Base-by-base conservation (phyloP, 2,888 invertebrate genomes). In the Trissoscelio sp. region DNA sequence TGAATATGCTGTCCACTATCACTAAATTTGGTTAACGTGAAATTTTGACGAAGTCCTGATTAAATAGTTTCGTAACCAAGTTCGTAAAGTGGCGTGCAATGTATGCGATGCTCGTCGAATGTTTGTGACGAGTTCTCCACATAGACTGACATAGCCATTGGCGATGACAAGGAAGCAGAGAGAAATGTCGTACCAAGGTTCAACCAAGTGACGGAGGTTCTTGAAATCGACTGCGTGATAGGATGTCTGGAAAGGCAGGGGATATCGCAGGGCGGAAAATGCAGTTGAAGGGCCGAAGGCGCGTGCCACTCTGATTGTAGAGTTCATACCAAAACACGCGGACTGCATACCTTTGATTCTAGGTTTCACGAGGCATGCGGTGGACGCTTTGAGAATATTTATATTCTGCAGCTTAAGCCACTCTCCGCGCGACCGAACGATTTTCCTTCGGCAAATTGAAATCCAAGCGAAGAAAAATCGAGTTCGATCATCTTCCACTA, bases 311-410 rank as follows among this genome's bases (percentile, higher is more conserved):
- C 34, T 78, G 77, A 78, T 78, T 69, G 72, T 88, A 84, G 83
- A 83, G 78, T 83, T 87, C 85, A 84, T 86, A 83, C 86, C 83
- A 80, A 85, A 83, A 84, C 85, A 85, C 87, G 84, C 84, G 83
- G 83, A 81, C 82, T 82, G 84, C 88, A 88, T 88, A 85, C 87
- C 87, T 86, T 83, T 84, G 85, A 87, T 88, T 87, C 87, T 85
- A 85, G 86, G 84, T 85, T 85, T 85, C 84, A 79, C 85, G 84
- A 79, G 75, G 83, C 86, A 79, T 84, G 83, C 83, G 22, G 83
- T 84, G 83, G 84, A 87, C 85, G 85, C 84, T 83, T 82, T 12
- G 70, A 57, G 86, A 88, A 87, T 87, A 87, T 83, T 88, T 87
- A 86, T 82, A 81, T 69, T 73, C 80, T 24, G 57, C 39, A 42